Evolutionary conservation across 2,797 vertebrate genomes (phyloP).

Genomic region (Channa striata): DNA sequence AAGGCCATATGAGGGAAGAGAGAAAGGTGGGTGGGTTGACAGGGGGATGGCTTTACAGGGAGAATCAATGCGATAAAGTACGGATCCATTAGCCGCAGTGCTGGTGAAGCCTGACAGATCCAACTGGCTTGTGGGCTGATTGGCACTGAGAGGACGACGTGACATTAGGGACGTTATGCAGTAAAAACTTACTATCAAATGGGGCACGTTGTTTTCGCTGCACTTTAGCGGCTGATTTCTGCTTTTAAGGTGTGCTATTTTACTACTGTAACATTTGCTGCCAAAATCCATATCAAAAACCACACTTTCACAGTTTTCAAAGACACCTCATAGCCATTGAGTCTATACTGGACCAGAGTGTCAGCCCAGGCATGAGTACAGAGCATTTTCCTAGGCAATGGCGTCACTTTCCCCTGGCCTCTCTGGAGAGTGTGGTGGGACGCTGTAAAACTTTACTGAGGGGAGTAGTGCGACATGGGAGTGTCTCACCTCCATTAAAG

Average conservation of each 20-base stretch:
- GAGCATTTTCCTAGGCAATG: slow-evolving; percentile 77
- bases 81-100: slow-evolving; percentile 76
- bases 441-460: slow-evolving; percentile 84
- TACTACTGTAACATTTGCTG: slow-evolving; percentile 37
- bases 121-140: slow-evolving; percentile 63
- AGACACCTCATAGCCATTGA: slow-evolving; percentile 55
- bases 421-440: slow-evolving; percentile 78
- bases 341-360: slow-evolving; percentile 49
- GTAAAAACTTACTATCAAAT: slow-evolving; percentile 46
- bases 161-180: slow-evolving; percentile 42
- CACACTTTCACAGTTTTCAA: slow-evolving; percentile 57
- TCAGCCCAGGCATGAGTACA: slow-evolving; percentile 69
- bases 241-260: slow-evolving; percentile 40
- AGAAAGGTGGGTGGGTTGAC: slow-evolving; percentile 76
- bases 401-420: slow-evolving; percentile 79
- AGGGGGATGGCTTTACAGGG: slow-evolving; percentile 72
- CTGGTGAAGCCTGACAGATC: slow-evolving; percentile 77
- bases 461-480: slow-evolving; percentile 81
- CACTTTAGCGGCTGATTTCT: slow-evolving; percentile 23
- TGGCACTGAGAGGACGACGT: slow-evolving; percentile 34
- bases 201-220: not conserved
- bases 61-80: slow-evolving; percentile 77
- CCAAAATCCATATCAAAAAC: slow-evolving; percentile 48
- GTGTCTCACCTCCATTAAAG: slow-evolving; percentile 84
- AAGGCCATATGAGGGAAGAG: slow-evolving; percentile 84